These are phyloP conservation scores for Ivindomyrus marchei DNA, from an alignment of 2,113 vertebrate genomes.

Conservation along the genomic window DNA sequence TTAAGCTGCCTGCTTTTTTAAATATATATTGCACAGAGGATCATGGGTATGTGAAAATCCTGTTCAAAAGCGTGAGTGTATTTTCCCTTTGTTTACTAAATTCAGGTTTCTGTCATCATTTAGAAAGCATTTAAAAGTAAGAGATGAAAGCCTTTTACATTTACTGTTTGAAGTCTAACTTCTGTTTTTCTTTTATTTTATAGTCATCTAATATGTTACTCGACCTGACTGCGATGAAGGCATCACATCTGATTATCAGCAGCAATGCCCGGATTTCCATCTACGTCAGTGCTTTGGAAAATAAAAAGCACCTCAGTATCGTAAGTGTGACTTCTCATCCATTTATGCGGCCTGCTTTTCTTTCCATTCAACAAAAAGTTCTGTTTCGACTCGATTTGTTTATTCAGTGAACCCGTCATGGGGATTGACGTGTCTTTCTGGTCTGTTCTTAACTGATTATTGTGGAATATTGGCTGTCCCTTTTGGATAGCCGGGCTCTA, in stretches of 20 bases:
- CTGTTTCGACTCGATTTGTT: neutral
- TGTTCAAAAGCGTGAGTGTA: neutral
- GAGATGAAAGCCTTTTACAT: neutral
- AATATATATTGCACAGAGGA: conserved; percentile 10
- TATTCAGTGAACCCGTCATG: neutral
- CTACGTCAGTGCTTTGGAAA: accelerated
- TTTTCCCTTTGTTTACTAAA: neutral
- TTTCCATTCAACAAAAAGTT: neutral
- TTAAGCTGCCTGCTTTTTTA: neutral
- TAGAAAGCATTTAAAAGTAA: neutral
- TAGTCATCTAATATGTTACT: conserved; percentile 11
- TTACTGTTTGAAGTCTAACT: neutral
- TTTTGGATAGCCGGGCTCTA: neutral
- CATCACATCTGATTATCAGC: conserved; percentile 46
- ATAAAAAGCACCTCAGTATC: conserved; percentile 24
- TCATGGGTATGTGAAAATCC: conserved; percentile 1
- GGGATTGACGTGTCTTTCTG: neutral
- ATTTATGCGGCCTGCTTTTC: neutral
- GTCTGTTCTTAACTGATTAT: neutral
- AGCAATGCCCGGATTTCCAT: neutral
- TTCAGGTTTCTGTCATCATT: neutral
- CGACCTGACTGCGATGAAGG: conserved; percentile 25
- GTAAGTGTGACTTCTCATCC: conserved; percentile 39
- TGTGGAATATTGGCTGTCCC: neutral
- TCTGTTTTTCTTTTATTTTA: neutral